Evolutionary conservation across 2,113 vertebrate species (phyloP), one percentile per base, ranked within the genome.

Genomic region (Salvelinus sp.): DNA sequence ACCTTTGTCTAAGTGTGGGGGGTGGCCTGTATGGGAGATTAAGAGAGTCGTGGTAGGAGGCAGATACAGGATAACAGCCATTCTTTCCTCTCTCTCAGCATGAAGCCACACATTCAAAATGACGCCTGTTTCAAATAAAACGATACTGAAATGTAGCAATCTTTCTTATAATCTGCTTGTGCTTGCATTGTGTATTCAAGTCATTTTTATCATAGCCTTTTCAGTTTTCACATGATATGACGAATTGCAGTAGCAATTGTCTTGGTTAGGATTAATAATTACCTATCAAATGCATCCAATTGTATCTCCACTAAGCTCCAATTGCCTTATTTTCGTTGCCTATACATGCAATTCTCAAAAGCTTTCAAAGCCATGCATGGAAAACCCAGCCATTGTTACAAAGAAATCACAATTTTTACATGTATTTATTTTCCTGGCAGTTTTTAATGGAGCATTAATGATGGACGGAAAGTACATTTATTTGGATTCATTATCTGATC

Each of bases 1-100:
- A 77, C 77, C 73, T 86, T 83, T 87, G 77, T 88, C 73, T 58
- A 77, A 78, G 70, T 77, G 70, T 72, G 72, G 74, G 23, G 23
- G 64, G 70, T 85, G 75, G 72, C 69, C 58, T 82, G 50, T 64
- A n/a, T 67, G 33, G 50, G 58, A 77, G 82, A 78, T 77, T 75
- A 79, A 78, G 69, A 79, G 79, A 73, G 74, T 74, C 73, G 75
- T 66, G 20, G 48, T 70, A 22, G 68, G 73, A 58, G 33, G 85
- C 66, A 20, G 76, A 80, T n/a, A 77, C 50, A 66, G 74, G 74
- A 63, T 14, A 79, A n/a, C 22, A 44, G 20, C 20, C 20, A 5
- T 60, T 2, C 22, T 60, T 1, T n/a, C 58, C 58, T 60, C 58
- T 60, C 58, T 14, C 16, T n/a, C 58, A 60, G 4, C n/a, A n/a